Percentiles rank a stretch among this genome's conserved stretches.
Evolutionary conservation across 2,113 vertebrate species (phyloP).

Genomic region (Eurystomus gularis): DNA sequence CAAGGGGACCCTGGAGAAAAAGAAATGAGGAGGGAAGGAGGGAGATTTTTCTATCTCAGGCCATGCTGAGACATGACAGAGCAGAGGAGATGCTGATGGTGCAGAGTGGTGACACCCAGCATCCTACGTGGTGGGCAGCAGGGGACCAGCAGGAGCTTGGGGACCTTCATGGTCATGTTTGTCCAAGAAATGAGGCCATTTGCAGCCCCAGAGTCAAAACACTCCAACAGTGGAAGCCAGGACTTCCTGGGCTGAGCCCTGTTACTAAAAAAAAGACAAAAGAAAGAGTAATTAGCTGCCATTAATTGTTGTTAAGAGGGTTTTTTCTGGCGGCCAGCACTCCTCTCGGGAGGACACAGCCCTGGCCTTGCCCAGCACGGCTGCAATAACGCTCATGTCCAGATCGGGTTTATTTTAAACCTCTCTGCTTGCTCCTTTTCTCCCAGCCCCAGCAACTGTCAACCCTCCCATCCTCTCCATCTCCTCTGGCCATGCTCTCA

Average conservation of each 20-base stretch:
- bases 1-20: neutral
- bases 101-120: accelerated
- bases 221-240: constrained; percentile 52
- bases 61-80: accelerated
- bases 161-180: neutral
- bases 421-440: neutral
- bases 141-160: neutral
- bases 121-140: neutral
- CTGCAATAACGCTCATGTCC: neutral
- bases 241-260: constrained; percentile 77
- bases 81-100: neutral
- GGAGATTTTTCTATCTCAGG: accelerated
- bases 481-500: accelerated
- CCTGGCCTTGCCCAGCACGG: neutral
- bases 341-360: neutral
- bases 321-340: constrained; percentile 11
- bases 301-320: constrained; percentile 60
- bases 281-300: constrained; percentile 70
- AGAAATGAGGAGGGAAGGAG: neutral
- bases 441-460: neutral
- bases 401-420: neutral
- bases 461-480: neutral
- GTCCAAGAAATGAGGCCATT: constrained; percentile 66
- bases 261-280: constrained; percentile 79
- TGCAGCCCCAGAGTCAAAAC: constrained; percentile 68